phyloP scores from a whole-genome alignment of 2,888 invertebrate species.

The Brenthis daphne region DNA sequence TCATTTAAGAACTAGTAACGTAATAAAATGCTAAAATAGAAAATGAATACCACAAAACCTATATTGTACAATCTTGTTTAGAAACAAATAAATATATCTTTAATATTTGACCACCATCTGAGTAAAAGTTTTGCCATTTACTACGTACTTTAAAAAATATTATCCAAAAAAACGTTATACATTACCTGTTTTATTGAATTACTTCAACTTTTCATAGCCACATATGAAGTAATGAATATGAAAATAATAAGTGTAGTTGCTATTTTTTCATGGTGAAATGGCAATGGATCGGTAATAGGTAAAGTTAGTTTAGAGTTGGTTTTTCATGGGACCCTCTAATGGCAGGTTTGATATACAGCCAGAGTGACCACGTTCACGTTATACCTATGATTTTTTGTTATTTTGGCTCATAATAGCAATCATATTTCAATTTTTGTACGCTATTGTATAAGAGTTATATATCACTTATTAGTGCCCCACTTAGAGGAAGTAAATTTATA shows the following conservation, averaged over 20 bases:
- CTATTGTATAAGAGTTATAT: slow-evolving; percentile 16
- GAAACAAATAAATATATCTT: slow-evolving; percentile 42
- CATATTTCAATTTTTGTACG: slow-evolving; percentile 19
- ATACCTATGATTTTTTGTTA: slow-evolving; percentile 46
- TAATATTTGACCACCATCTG: slow-evolving; percentile 43
- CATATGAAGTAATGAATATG: slow-evolving; percentile 35
- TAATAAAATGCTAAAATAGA: not conserved
- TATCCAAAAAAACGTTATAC: not conserved
- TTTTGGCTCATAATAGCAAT: slow-evolving; percentile 31
- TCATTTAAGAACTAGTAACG: not conserved
- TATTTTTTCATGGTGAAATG: slow-evolving; percentile 31
- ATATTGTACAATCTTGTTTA: slow-evolving; percentile 29
- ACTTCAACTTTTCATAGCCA: not conserved
- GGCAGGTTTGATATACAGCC: slow-evolving; percentile 55
- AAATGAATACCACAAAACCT: not conserved
- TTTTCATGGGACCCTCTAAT: slow-evolving; percentile 56
- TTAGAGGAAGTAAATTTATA: not conserved
- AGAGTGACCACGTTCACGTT: slow-evolving; percentile 50
- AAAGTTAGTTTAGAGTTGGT: slow-evolving; percentile 66
- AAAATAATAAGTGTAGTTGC: slow-evolving; percentile 4
- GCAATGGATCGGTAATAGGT: slow-evolving; percentile 53
- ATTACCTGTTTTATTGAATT: not conserved
- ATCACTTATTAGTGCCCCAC: slow-evolving; percentile 13
- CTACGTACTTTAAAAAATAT: not conserved
- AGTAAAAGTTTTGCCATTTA: slow-evolving; percentile 44